Evolutionary conservation across 1,140 invertebrate species (phyloP), one percentile per base, ranked within the genome.

Genomic region (Bombus vancouverensis): DNA sequence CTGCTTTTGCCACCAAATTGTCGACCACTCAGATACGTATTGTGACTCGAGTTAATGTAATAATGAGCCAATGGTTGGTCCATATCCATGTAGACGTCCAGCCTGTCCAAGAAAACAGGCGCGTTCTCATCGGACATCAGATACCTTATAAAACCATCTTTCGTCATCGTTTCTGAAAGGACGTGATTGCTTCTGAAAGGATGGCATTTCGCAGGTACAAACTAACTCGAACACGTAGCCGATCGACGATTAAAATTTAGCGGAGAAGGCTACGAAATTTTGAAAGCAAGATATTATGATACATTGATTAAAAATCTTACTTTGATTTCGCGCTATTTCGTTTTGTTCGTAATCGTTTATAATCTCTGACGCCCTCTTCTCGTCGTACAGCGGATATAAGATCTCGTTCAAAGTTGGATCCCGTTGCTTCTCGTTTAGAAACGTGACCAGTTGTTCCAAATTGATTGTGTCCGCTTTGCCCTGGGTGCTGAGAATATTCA

Each of bases 111-210:
- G 95, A 99, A 99, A 73, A 99, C 99, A 0, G 99, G 99, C 0
- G 99, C 98, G 96, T 99, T 99, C 95, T 99, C 99, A 95, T 99
- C 99, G 0, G 99, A 99, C 98, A 99, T 99, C 73, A 99, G 96
- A 95, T 99, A 99, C 72, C 98, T 97, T 95, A 99, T 98, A 85
- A 99, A 97, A 53, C 99, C 99, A 95, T 99, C 99, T 95, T 99
- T 97, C 72, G 98, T 98, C 85, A 99, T 94, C 95, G 97, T 97
- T 94, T 96, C 96, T 94, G 91, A 75, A 92, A 93, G 80, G 77
- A 90, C 71, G 90, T 89, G 91, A 91, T 93, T 90, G 88, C 76
- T 89, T 92, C 88, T 91, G 86, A 92, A 92, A 91, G 78, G 89
- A 92, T 88, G 86, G 87, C 85, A 76, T 90, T 86, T 79, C 72